These are phyloP conservation scores for Catharus ustulatus DNA, from an alignment of 2,797 vertebrate genomes.

Conservation along the genomic window DNA sequence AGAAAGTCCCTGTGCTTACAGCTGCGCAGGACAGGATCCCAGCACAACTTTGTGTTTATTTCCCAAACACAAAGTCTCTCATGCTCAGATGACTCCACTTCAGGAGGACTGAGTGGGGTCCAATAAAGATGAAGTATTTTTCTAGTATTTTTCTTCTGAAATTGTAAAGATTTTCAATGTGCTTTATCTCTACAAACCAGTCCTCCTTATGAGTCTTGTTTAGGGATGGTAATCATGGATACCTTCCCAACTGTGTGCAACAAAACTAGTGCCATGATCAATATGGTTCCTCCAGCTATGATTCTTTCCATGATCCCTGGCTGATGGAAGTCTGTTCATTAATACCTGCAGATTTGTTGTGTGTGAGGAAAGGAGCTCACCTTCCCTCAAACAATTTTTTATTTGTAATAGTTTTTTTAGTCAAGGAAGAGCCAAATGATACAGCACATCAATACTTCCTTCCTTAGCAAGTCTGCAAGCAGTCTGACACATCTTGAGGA, in stretches of 20 bases:
- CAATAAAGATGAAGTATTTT: background rate
- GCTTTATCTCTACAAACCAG: background rate
- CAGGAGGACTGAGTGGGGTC: background rate
- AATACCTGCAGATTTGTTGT: fast-evolving
- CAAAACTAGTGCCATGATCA: background rate
- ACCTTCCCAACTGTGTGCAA: background rate
- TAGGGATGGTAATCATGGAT: background rate
- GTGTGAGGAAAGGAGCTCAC: background rate
- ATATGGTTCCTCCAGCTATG: background rate
- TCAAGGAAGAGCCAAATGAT: background rate
- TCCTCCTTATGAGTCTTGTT: background rate
- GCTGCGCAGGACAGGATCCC: background rate
- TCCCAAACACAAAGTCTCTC: background rate
- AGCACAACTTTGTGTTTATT: background rate
- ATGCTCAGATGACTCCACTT: background rate
- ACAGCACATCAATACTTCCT: background rate
- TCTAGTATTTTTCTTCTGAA: background rate
- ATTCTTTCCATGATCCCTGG: background rate
- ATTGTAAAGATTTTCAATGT: background rate
- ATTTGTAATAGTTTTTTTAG: background rate
- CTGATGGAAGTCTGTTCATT: background rate
- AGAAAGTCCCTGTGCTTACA: background rate
- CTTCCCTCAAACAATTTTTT: background rate
- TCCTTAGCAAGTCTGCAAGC: background rate
- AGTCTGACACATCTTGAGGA: background rate